Percentiles rank a stretch among this genome's conserved stretches.
These are phyloP conservation scores for Drosophila melanogaster DNA, from an alignment of 1,140 invertebrate genomes.

Conservation along the genomic window Release_6_plus_ISO1_MT NT_033777.3:20285501-20286000, in stretches of 20 bases:
- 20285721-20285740: slow-evolving; percentile 55
- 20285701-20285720: slow-evolving; percentile 23
- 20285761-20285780: not conserved
- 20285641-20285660: slow-evolving; percentile 12
- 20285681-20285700: slow-evolving; percentile 14
- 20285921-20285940: slow-evolving; percentile 20
- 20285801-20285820: slow-evolving; percentile 18
- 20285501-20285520: too few relatives aligned
- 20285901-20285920: slow-evolving; percentile 60
- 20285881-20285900: slow-evolving; percentile 65
- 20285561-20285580: too few relatives aligned
- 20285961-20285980: not conserved
- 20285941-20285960: slow-evolving; percentile 3
- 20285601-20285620: not conserved
- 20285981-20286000: not conserved
- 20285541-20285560: too few relatives aligned
- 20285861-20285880: slow-evolving; percentile 58
- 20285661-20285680: slow-evolving; percentile 25
- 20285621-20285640: not conserved
- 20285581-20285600: not conserved
- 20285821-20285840: slow-evolving; percentile 6
- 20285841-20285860: slow-evolving; percentile 46
- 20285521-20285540: too few relatives aligned
- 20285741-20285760: slow-evolving; percentile 55
- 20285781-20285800: slow-evolving; percentile 23